phyloP scores from a whole-genome alignment of 2,113 vertebrate species.

The Cyanoderma ruficeps region DNA sequence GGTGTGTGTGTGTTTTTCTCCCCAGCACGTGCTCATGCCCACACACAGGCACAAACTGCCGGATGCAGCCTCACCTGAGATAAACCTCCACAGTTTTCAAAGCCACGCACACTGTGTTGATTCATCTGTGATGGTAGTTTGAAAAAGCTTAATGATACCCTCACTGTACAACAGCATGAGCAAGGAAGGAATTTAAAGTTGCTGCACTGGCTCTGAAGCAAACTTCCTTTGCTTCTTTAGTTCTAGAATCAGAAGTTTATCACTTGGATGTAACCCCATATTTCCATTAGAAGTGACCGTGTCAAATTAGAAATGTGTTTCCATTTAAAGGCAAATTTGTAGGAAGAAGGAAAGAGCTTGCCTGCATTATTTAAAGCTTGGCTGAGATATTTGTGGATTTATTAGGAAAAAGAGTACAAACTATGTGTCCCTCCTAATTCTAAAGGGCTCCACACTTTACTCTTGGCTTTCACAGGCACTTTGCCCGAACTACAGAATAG shows the following conservation, averaged over 20 bases:
- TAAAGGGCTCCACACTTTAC: neutral
- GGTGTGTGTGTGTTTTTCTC: rapidly evolving
- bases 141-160: neutral
- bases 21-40: neutral
- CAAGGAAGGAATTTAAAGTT: constrained; percentile 4
- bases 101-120: rapidly evolving
- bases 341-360: neutral
- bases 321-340: neutral
- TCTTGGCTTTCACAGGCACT: neutral
- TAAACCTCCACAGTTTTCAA: neutral
- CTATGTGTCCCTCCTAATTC: neutral
- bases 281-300: neutral
- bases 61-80: neutral
- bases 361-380: neutral
- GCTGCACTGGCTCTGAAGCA: neutral
- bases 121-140: neutral
- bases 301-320: neutral
- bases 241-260: neutral
- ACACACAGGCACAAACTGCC: neutral
- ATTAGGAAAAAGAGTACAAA: neutral
- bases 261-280: neutral
- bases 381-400: neutral
- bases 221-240: neutral
- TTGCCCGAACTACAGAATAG: neutral
- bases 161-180: neutral